Conservation (phyloP, 2,113 vertebrate species). For the Pavo muticus region DNA sequence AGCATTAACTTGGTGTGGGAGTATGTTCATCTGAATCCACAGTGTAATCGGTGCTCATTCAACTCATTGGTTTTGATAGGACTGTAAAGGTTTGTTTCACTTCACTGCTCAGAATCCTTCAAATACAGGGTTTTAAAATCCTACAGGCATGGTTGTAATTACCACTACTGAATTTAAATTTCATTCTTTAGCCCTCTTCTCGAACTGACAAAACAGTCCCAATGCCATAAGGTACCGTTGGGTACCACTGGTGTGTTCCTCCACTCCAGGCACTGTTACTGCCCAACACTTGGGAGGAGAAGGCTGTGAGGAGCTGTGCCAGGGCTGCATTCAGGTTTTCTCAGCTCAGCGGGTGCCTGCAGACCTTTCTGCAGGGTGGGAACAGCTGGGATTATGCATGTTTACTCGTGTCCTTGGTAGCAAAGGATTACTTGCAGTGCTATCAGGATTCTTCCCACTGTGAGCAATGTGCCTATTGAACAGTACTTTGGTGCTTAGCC, state of each 20-base stretch:
- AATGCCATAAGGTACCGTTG: not conserved
- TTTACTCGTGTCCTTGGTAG: constrained; percentile 60
- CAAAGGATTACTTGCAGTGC: constrained; percentile 31
- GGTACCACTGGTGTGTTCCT: not conserved
- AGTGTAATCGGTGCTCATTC: not conserved
- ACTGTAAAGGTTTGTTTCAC: not conserved
- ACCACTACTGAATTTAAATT: not conserved
- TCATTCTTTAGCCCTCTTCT: not conserved
- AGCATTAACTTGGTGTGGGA: not conserved
- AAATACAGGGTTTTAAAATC: not conserved
- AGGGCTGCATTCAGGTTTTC: not conserved
- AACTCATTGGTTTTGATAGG: not conserved
- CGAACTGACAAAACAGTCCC: not conserved
- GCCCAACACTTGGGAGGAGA: not conserved
- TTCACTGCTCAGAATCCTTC: not conserved
- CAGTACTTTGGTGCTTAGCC: not conserved
- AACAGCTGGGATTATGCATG: not conserved
- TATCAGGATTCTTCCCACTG: not conserved
- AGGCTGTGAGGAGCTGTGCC: not conserved
- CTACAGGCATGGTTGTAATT: not conserved
- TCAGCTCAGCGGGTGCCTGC: not conserved
- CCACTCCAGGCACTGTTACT: accelerated
- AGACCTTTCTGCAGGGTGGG: constrained; percentile 12
- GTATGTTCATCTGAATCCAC: not conserved
- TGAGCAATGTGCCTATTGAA: not conserved